Evolutionary conservation across 2,797 vertebrate genomes (phyloP).

Genomic region (Platalea minor): DNA sequence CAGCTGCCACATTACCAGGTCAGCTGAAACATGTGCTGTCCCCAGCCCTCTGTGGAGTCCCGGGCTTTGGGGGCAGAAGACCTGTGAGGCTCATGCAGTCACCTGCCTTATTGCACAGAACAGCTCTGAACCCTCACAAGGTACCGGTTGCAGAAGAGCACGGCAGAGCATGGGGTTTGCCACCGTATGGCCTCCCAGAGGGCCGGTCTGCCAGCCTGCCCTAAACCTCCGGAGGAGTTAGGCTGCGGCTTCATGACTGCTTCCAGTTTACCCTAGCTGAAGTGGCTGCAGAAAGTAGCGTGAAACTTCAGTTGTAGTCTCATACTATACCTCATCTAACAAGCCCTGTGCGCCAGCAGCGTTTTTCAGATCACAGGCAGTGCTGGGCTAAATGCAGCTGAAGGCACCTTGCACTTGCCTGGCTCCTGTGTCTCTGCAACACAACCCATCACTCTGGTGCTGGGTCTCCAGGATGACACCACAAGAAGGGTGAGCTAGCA

Average conservation of each 20-base stretch:
- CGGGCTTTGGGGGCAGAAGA: neutral
- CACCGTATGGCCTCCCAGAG: rapidly evolving
- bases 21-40: neutral
- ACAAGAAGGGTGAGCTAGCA: neutral
- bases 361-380: neutral
- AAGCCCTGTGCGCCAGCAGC: neutral
- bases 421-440: rapidly evolving
- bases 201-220: neutral
- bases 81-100: neutral
- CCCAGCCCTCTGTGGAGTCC: neutral
- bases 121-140: neutral
- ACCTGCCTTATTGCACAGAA: neutral
- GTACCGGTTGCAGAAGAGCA: neutral
- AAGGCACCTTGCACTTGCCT: neutral
- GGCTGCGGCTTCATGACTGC: rapidly evolving
- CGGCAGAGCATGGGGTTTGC: neutral
- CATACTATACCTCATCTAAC: neutral
- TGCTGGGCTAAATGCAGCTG: neutral
- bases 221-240: neutral
- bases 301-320: neutral
- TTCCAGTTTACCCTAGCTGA: neutral
- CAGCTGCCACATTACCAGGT: neutral
- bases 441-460: rapidly evolving
- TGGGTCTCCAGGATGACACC: neutral
- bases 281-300: neutral